phyloP scores from a whole-genome alignment of 2,888 invertebrate genomes.

The Globia sparganii region DNA sequence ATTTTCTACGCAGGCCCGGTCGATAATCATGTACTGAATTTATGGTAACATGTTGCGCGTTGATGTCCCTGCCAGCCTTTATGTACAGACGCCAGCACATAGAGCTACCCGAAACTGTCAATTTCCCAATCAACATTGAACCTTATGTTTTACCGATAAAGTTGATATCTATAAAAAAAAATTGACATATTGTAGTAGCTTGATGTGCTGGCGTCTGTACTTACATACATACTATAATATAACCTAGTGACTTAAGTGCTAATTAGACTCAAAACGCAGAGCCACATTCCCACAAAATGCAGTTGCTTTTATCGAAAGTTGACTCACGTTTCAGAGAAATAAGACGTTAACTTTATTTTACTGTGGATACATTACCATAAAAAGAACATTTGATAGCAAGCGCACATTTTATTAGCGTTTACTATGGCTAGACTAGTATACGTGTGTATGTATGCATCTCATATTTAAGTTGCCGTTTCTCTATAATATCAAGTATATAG shows the following conservation, averaged over 20 bases:
- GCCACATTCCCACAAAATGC: conserved; percentile 17
- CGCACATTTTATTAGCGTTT: conserved; percentile 47
- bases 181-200: no score
- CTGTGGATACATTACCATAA: conserved; percentile 46
- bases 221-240: neutral
- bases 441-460: conserved; percentile 28
- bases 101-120: no score
- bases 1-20: no score
- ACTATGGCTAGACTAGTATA: conserved; percentile 35
- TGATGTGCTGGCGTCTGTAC: no score
- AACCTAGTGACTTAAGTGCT: conserved; percentile 6
- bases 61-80: neutral
- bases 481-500: conserved; percentile 59
- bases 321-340: conserved; percentile 32
- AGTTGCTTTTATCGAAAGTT: conserved; percentile 39
- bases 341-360: conserved; percentile 52
- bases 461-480: conserved; percentile 45
- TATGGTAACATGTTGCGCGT: neutral
- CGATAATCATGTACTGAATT: neutral
- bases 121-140: no score
- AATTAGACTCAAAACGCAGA: conserved; percentile 28
- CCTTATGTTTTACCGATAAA: no score
- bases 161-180: no score
- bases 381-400: conserved; percentile 48
- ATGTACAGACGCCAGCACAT: neutral